These are phyloP conservation scores for Podabrus alpinus DNA, from an alignment of 2,888 invertebrate species.

Conservation along the genomic window DNA sequence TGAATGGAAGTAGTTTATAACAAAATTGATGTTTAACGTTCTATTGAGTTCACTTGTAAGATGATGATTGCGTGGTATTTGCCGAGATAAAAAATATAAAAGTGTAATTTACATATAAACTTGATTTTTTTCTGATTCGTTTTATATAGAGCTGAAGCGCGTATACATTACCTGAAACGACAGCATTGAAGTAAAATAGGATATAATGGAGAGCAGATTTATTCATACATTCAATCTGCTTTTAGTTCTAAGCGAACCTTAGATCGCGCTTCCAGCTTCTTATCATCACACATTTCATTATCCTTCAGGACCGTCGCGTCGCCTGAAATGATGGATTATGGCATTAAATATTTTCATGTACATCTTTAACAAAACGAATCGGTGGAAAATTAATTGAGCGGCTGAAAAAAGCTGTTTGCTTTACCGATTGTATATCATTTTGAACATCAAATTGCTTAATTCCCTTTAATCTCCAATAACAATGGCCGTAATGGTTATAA, in stretches of 20 bases:
- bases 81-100: neutral
- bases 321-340: constrained; percentile 28
- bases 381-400: neutral
- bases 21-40: neutral
- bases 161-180: constrained; percentile 2
- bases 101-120: constrained; percentile 1
- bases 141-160: constrained; percentile 1
- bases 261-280: constrained; percentile 16
- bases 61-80: neutral
- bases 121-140: constrained; percentile 2
- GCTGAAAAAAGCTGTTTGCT: neutral
- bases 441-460: neutral
- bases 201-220: constrained; percentile 6
- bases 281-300: constrained; percentile 26
- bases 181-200: constrained; percentile 12
- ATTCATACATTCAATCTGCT: constrained; percentile 26
- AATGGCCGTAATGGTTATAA: neutral
- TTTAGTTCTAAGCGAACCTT: constrained; percentile 18
- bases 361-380: constrained; percentile 9
- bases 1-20: neutral
- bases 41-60: neutral
- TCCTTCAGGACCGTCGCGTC: constrained; percentile 6
- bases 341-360: constrained; percentile 26
- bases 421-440: neutral
- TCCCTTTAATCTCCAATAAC: neutral